Evolutionary conservation across 2,797 vertebrate species (phyloP).

Genomic region (Rhinichthys osculus): DNA sequence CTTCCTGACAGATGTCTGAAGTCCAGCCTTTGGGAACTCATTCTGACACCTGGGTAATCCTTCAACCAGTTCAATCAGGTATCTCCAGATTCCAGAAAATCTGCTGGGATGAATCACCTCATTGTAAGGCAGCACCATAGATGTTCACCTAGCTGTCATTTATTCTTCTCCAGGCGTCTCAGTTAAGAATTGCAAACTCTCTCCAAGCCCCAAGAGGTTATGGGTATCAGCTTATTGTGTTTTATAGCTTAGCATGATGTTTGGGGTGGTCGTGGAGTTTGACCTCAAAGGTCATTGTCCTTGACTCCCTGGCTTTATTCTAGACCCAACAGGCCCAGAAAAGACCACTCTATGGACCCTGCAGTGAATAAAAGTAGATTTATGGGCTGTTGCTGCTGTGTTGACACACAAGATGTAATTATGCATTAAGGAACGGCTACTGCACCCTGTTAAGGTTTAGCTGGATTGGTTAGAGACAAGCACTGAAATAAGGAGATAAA

Average conservation of each 20-base stretch:
- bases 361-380: constrained; percentile 67
- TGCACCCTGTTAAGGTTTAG: constrained; percentile 30
- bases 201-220: constrained; percentile 54
- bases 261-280: constrained; percentile 64
- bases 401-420: constrained; percentile 61
- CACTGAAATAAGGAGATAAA: constrained; percentile 39
- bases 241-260: constrained; percentile 65
- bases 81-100: constrained; percentile 22
- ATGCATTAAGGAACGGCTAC: constrained; percentile 53
- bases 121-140: constrained; percentile 43
- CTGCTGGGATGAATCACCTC: constrained; percentile 41
- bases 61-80: constrained; percentile 37
- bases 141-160: constrained; percentile 54
- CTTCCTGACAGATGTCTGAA: constrained; percentile 7
- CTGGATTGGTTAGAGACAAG: constrained; percentile 43
- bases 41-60: constrained; percentile 43
- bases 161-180: constrained; percentile 52
- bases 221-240: constrained; percentile 58
- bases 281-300: constrained; percentile 67
- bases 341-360: constrained; percentile 58
- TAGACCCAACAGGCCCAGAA: constrained; percentile 46
- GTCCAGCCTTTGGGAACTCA: constrained; percentile 7
- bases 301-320: constrained; percentile 55
- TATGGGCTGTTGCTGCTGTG: constrained; percentile 54
- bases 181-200: constrained; percentile 55